These are phyloP conservation scores for Listrodromus nycthemerus DNA, from an alignment of 2,888 invertebrate species.

Conservation along the genomic window DNA sequence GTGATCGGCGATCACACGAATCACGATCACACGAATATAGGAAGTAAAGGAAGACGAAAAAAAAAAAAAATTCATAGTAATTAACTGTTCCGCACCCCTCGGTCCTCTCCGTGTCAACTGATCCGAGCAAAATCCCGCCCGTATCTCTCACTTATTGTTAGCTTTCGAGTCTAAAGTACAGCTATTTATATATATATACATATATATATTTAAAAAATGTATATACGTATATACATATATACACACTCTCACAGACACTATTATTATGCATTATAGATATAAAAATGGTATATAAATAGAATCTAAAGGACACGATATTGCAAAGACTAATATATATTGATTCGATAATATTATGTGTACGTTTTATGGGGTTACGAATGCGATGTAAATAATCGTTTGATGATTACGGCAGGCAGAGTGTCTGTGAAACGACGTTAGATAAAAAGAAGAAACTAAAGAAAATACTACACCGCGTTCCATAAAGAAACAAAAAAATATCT, in stretches of 20 bases:
- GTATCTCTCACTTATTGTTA: conserved; percentile 59
- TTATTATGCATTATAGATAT: conserved; percentile 65
- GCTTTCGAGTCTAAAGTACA: conserved; percentile 64
- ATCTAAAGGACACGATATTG: conserved; percentile 70
- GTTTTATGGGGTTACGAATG: conserved; percentile 58
- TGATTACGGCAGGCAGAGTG: conserved; percentile 66
- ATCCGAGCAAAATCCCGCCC: conserved; percentile 48
- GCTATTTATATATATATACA: conserved; percentile 55
- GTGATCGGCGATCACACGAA: conserved; percentile 42
- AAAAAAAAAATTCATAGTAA: conserved; percentile 44
- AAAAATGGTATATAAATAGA: conserved; percentile 68
- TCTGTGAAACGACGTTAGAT: conserved; percentile 69
- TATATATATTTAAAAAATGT: background rate
- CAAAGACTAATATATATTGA: conserved; percentile 67
- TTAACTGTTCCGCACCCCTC: conserved; percentile 64
- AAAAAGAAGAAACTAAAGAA: conserved; percentile 23
- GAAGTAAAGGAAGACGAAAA: conserved; percentile 42
- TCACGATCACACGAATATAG: conserved; percentile 61
- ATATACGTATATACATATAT: conserved; percentile 36
- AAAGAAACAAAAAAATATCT: conserved; percentile 25
- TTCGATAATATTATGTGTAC: conserved; percentile 70
- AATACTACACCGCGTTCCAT: conserved; percentile 46
- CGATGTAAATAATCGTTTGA: conserved; percentile 65
- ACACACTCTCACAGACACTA: conserved; percentile 63
- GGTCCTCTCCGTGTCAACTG: conserved; percentile 55